Conservation (phyloP, 92 coral and sea anemone species). For the Isaurus tuberculatus region DNA sequence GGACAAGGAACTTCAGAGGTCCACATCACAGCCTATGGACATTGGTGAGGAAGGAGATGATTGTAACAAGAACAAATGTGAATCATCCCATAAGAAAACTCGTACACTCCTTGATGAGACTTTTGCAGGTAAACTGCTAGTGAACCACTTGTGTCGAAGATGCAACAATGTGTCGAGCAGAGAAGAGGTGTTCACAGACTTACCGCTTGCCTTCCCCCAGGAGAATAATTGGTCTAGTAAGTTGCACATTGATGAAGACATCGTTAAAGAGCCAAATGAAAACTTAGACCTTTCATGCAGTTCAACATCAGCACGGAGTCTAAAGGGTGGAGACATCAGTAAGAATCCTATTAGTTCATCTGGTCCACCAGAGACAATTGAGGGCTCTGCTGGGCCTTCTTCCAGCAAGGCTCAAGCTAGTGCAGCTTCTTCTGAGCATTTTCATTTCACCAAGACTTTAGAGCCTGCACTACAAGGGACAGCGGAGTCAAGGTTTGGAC, state of each 20-base stretch:
- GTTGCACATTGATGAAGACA: slow-evolving; percentile 19
- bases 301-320: slow-evolving; percentile 69
- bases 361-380: slow-evolving; percentile 54
- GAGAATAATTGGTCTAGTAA: slow-evolving; percentile 52
- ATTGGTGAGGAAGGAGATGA: slow-evolving; percentile 4
- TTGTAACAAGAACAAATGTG: slow-evolving; percentile 26
- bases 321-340: slow-evolving; percentile 93
- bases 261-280: slow-evolving; percentile 53
- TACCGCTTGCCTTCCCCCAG: slow-evolving; percentile 94
- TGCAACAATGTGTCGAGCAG: slow-evolving; percentile 81
- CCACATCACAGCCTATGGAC: background rate
- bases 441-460: slow-evolving; percentile 48
- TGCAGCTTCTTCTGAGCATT: slow-evolving; percentile 50
- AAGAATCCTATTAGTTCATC: slow-evolving; percentile 67
- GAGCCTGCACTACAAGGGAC: slow-evolving; percentile 50
- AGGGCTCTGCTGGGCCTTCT: slow-evolving; percentile 56
- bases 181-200: slow-evolving; percentile 91
- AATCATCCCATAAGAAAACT: background rate
- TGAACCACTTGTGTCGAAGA: slow-evolving; percentile 81
- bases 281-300: slow-evolving; percentile 42
- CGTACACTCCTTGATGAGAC: slow-evolving; percentile 76
- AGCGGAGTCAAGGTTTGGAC: slow-evolving; percentile 64
- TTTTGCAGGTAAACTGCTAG: slow-evolving; percentile 88
- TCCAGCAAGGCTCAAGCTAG: slow-evolving; percentile 56
- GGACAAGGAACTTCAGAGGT: slow-evolving; percentile 58